Conservation (phyloP, 2,113 vertebrate genomes). For the Sisor rabdophorus region DNA sequence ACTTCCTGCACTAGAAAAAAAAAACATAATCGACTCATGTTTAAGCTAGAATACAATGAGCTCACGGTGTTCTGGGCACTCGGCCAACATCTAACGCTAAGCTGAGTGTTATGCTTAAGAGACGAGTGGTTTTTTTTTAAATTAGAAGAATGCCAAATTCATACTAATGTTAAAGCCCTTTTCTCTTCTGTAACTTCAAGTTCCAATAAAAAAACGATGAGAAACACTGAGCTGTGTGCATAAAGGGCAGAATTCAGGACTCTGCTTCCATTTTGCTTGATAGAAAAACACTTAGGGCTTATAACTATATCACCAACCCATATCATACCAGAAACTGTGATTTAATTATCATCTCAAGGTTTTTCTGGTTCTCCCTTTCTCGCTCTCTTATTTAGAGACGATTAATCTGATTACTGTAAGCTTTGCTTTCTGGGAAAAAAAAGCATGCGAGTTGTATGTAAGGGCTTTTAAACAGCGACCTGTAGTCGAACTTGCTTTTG, state of each 20-base stretch:
- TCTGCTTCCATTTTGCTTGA: background rate
- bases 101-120: too few relatives aligned
- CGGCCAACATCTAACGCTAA: conserved; percentile 1
- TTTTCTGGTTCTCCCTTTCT: background rate
- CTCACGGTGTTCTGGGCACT: conserved; percentile 3
- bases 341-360: background rate
- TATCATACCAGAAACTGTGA: background rate
- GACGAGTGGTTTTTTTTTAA: background rate
- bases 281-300: background rate
- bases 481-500: background rate
- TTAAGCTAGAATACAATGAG: background rate
- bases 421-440: background rate
- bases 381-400: background rate
- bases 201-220: background rate
- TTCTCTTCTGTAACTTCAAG: background rate
- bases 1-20: conserved; percentile 58
- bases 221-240: background rate
- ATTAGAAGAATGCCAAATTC: background rate
- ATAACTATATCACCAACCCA: background rate
- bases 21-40: conserved; percentile 22
- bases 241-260: background rate
- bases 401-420: conserved; percentile 13
- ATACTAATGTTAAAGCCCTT: background rate
- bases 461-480: background rate
- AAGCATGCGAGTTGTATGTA: background rate